These are phyloP conservation scores for Theodoxus fluviatilis DNA, from an alignment of 2,888 invertebrate genomes.

Conservation along the genomic window DNA sequence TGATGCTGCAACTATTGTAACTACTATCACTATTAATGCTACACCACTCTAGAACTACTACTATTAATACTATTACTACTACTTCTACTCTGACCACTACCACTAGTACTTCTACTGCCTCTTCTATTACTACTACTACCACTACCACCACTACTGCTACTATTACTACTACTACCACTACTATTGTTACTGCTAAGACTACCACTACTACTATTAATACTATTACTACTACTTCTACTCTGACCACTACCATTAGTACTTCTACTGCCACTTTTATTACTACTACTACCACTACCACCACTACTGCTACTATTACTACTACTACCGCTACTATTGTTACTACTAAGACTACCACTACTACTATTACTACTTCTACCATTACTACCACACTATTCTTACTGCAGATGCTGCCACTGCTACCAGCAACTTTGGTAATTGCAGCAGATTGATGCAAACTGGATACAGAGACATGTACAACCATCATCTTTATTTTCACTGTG, in stretches of 20 bases:
- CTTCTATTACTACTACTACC: slow-evolving; percentile 26
- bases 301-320: neutral
- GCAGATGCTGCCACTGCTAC: too few species aligned
- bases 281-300: neutral
- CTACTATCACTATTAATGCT: slow-evolving; percentile 23
- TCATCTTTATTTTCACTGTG: too few species aligned
- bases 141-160: slow-evolving; percentile 19
- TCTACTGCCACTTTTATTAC: slow-evolving; percentile 15
- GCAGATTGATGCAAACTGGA: too few species aligned
- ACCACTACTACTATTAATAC: slow-evolving; percentile 17
- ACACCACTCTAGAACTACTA: slow-evolving; percentile 18
- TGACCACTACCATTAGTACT: slow-evolving; percentile 19
- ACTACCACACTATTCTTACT: too few species aligned
- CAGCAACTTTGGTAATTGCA: too few species aligned
- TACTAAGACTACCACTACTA: too few species aligned
- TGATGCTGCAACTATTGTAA: neutral
- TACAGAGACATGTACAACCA: too few species aligned
- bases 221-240: slow-evolving; percentile 24
- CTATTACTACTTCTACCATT: too few species aligned
- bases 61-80: slow-evolving; percentile 7
- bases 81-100: too few species aligned
- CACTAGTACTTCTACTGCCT: slow-evolving; percentile 5
- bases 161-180: slow-evolving; percentile 23
- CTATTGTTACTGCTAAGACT: slow-evolving; percentile 5
- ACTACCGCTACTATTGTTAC: slow-evolving; percentile 7